These are phyloP conservation scores for Pollenia labialis DNA, from an alignment of 2,888 invertebrate genomes.

Conservation along the genomic window DNA sequence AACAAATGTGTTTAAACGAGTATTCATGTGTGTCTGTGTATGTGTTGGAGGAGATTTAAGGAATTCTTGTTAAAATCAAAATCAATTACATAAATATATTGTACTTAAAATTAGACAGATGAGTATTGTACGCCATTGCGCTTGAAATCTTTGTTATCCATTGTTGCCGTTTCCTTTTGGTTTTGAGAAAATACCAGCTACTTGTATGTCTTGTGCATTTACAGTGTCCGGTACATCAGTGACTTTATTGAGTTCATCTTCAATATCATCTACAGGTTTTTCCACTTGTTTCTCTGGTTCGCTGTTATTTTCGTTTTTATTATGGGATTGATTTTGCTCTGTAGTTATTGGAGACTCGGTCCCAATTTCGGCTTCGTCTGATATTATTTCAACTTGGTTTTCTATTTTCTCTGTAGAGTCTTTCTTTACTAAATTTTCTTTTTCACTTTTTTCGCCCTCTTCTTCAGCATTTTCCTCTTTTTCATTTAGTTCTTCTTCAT, in stretches of 20 bases:
- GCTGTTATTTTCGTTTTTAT: neutral
- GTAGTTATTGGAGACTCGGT: neutral
- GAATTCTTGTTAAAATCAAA: conserved; percentile 37
- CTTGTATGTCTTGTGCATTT: conserved; percentile 36
- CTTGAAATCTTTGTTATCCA: conserved; percentile 57
- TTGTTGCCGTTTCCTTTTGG: neutral
- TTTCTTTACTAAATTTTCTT: neutral
- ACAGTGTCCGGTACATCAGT: conserved; percentile 6
- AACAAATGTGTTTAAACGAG: conserved; percentile 6
- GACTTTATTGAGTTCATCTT: neutral
- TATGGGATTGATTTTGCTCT: conserved; percentile 28
- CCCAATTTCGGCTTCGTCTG: neutral
- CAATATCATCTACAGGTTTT: conserved; percentile 19
- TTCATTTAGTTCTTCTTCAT: neutral
- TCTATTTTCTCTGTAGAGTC: neutral
- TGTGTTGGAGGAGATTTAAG: neutral
- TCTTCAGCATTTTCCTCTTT: neutral
- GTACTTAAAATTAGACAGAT: conserved; percentile 25
- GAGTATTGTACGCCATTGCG: neutral
- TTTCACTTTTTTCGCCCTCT: neutral
- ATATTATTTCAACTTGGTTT: neutral
- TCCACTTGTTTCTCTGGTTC: conserved; percentile 42
- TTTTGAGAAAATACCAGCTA: conserved; percentile 43
- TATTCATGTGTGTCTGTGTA: neutral
- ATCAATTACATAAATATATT: conserved; percentile 44